Conservation (phyloP, 2,888 invertebrate genomes). For the Mimumesa dahlbomi region DNA sequence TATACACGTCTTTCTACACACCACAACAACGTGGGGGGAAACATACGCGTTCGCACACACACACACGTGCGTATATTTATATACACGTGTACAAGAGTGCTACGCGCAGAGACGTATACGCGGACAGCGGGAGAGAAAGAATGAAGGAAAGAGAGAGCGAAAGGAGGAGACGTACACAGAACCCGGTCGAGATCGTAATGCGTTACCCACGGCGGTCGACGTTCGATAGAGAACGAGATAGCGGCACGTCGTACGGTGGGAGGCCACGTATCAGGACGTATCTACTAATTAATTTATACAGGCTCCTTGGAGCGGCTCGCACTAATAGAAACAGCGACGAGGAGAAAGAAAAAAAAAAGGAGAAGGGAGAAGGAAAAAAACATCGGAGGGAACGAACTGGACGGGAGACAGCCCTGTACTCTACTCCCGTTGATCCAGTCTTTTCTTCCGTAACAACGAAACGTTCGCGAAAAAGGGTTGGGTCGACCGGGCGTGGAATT, state of each 20-base stretch:
- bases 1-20: conserved; percentile 50
- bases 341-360: conserved; percentile 15
- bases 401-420: conserved; percentile 29
- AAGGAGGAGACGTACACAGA: conserved; percentile 23
- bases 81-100: too few relatives aligned
- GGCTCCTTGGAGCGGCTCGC: conserved; percentile 56
- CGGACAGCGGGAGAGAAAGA: conserved; percentile 2
- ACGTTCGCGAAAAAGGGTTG: neutral
- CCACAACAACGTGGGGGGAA: conserved; percentile 19
- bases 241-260: conserved; percentile 67
- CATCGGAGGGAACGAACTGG: conserved; percentile 1
- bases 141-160: conserved; percentile 1
- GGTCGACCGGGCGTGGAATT: conserved; percentile 33
- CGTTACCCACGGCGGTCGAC: conserved; percentile 62
- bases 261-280: conserved; percentile 65
- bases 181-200: conserved; percentile 55
- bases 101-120: too few relatives aligned
- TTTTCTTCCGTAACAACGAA: neutral
- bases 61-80: too few relatives aligned
- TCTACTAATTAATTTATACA: conserved; percentile 69
- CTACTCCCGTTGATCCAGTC: conserved; percentile 7
- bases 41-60: conserved; percentile 50
- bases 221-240: conserved; percentile 67
- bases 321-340: conserved; percentile 62
- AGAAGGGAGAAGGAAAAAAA: too few relatives aligned